Base-by-base conservation (phyloP, 2,113 vertebrate species). In the Hyperoodon ampullatus region DNA sequence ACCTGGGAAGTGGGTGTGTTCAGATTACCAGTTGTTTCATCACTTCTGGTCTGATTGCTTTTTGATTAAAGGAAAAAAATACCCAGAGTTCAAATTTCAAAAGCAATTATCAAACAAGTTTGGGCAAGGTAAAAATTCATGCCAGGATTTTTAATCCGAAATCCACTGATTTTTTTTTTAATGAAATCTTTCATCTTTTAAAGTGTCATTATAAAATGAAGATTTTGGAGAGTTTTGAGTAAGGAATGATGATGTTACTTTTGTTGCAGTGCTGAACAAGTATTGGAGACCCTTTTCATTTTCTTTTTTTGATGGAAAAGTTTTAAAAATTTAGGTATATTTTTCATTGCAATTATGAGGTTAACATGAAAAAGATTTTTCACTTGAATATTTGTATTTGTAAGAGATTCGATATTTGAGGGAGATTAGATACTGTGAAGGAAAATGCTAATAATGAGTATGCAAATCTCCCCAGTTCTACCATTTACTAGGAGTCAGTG, bases 101-200 rank as follows among this genome's bases (percentile, higher is more conserved):
- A 95, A 88, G 68, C 24, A 95, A 78, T 94, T 96, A 84, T 87
- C 70, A 84, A 87, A 83, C 80, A 95, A 83, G 84, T 93, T 87
- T 83, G 85, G 94, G 58, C 90, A 94, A 90, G 63, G 72, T 63
- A 74, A 80, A 24, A 96, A 66, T 83, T 90, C 80, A 90, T 50
- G 63, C 35, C 44, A 55, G 94, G 91, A 78, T 68, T 93, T 74
- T 94, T 89, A 44, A 66, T 55, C 61, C 77, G 18, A 66, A 71
- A 71, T 8, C 4, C 13, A 44, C n/a, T 21, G 11, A 82, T 81
- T 93, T 87, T 74, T 87, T 74, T 30, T 53, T 33, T 0, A 7
- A 26, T 58, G 35, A 78, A 60, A 14, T 65, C 9, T 16, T 71
- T 28, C 3, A 23, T 89, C 53, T 89, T 60, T 86, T 42, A 90